These are phyloP conservation scores for Caenorhabditis tropicalis DNA, from an alignment of 1,140 invertebrate genomes.

Conservation along the genomic window DNA sequence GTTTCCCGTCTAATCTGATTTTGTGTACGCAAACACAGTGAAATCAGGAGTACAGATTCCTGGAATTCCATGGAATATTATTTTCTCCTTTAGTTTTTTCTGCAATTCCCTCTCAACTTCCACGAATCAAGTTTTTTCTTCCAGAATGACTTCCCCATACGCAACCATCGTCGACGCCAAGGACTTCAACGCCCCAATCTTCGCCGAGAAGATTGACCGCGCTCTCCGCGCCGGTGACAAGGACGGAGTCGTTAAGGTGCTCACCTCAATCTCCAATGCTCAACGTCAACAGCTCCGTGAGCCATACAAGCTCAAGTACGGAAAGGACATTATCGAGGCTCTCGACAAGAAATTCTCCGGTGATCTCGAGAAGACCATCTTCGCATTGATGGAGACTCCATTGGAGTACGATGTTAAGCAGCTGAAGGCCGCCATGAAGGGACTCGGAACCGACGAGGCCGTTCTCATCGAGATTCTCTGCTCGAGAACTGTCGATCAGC, in stretches of 20 bases:
- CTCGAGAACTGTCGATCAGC: constrained; percentile 73
- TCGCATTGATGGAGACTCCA: constrained; percentile 56
- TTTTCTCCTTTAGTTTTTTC: background rate
- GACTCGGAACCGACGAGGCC: constrained; percentile 74
- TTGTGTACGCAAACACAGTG: too few relatives aligned
- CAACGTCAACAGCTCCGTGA: constrained; percentile 55
- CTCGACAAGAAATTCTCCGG: constrained; percentile 57
- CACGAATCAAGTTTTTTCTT: background rate
- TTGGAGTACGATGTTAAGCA: constrained; percentile 56
- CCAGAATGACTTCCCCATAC: constrained; percentile 53
- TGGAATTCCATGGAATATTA: too few relatives aligned
- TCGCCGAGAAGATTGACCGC: constrained; percentile 54
- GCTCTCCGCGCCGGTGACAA: constrained; percentile 73
- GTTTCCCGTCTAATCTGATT: too few relatives aligned
- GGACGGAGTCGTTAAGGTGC: constrained; percentile 42
- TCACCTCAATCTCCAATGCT: constrained; percentile 50
- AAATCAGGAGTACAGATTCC: too few relatives aligned
- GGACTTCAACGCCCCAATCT: constrained; percentile 47
- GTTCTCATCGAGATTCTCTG: constrained; percentile 74
- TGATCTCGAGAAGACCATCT: constrained; percentile 50
- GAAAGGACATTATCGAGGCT: constrained; percentile 51
- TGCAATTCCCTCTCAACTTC: background rate
- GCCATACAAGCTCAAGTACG: constrained; percentile 57
- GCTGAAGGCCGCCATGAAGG: constrained; percentile 67
- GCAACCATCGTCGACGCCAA: constrained; percentile 45